phyloP scores from a whole-genome alignment of 2,888 invertebrate genomes.

The Drosophila conformis region DNA sequence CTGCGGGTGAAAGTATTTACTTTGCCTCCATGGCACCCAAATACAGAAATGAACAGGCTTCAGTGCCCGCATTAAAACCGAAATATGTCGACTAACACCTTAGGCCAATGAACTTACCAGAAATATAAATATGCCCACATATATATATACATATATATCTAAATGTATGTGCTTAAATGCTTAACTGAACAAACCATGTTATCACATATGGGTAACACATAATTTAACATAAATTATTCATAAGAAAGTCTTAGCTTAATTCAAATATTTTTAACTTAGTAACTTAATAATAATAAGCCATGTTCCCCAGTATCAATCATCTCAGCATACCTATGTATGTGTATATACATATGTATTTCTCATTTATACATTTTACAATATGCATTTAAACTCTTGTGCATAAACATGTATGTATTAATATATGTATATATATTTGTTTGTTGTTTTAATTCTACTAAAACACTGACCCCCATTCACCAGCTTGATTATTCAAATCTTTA shows the following conservation, averaged over 20 bases:
- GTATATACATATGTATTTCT: neutral
- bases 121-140: neutral
- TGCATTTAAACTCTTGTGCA: neutral
- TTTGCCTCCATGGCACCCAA: conserved; percentile 15
- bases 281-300: neutral
- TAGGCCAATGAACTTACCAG: conserved; percentile 27
- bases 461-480: neutral
- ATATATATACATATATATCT: neutral
- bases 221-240: conserved; percentile 42
- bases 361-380: neutral
- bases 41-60: conserved; percentile 13
- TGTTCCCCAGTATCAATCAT: conserved; percentile 1
- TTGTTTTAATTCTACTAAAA: neutral
- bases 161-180: neutral
- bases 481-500: neutral
- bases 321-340: neutral
- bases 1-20: conserved; percentile 67
- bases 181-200: conserved; percentile 19
- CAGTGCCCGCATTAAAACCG: neutral
- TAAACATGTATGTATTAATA: neutral
- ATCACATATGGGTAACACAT: conserved; percentile 24
- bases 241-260: conserved; percentile 19
- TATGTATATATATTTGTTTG: neutral
- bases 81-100: conserved; percentile 2
- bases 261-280: conserved; percentile 16